These are phyloP conservation scores for Leucopternis melanops DNA, from an alignment of 2,113 vertebrate genomes.

Conservation along the genomic window DNA sequence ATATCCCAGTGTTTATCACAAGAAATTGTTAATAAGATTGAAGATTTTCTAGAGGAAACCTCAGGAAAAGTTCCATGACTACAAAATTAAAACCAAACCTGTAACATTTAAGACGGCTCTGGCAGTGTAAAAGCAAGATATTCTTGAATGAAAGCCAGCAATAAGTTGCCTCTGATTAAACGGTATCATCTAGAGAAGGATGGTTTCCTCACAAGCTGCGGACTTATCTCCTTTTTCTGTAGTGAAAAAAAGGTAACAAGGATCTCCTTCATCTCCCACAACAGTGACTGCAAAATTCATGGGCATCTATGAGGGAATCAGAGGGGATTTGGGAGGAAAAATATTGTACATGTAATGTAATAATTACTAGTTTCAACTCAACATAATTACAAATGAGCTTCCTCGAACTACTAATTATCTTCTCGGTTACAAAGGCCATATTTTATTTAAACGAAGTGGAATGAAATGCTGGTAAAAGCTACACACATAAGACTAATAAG, in stretches of 20 bases:
- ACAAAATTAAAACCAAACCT: not conserved
- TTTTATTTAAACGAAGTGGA: constrained; percentile 46
- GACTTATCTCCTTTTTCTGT: not conserved
- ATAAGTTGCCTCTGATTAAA: not conserved
- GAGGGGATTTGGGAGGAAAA: constrained; percentile 9
- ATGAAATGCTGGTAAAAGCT: constrained; percentile 9
- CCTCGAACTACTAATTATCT: constrained; percentile 53
- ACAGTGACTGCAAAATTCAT: not conserved
- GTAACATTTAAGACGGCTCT: not conserved
- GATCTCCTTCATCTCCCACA: not conserved
- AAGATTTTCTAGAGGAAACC: not conserved
- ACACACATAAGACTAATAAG: not conserved
- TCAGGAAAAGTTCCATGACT: not conserved
- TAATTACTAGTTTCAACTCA: constrained; percentile 43
- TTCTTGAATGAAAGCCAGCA: not conserved
- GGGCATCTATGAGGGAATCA: not conserved
- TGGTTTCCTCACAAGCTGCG: not conserved
- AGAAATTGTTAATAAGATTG: not conserved
- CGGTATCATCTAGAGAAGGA: not conserved
- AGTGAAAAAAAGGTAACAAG: not conserved
- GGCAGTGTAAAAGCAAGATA: not conserved
- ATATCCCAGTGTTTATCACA: not conserved
- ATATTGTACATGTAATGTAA: constrained; percentile 29
- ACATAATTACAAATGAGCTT: constrained; percentile 42
- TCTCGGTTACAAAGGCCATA: constrained; percentile 44